Conservation (phyloP, 2,113 vertebrate species). For the zebrafish (Danio rerio) region GRCz12tu NC_133176.1:53698001-53698500, state of each 20-base stretch:
- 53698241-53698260: too few relatives aligned
- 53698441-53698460: not conserved
- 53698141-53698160: too few relatives aligned
- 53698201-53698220: too few relatives aligned
- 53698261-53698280: not conserved
- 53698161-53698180: too few relatives aligned
- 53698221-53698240: too few relatives aligned
- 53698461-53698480: not conserved
- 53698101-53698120: too few relatives aligned
- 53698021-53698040: not conserved
- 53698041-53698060: slow-evolving; percentile 10
- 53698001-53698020: not conserved
- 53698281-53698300: not conserved
- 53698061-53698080: too few relatives aligned
- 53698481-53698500: not conserved
- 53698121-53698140: too few relatives aligned
- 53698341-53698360: not conserved
- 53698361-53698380: not conserved
- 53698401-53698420: not conserved
- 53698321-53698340: not conserved
- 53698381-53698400: too few relatives aligned
- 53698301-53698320: not conserved
- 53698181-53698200: too few relatives aligned
- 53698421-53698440: not conserved
- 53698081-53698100: too few relatives aligned